phyloP scores from a whole-genome alignment of 2,888 invertebrate genomes.

The Galerucella nymphaeae region DNA sequence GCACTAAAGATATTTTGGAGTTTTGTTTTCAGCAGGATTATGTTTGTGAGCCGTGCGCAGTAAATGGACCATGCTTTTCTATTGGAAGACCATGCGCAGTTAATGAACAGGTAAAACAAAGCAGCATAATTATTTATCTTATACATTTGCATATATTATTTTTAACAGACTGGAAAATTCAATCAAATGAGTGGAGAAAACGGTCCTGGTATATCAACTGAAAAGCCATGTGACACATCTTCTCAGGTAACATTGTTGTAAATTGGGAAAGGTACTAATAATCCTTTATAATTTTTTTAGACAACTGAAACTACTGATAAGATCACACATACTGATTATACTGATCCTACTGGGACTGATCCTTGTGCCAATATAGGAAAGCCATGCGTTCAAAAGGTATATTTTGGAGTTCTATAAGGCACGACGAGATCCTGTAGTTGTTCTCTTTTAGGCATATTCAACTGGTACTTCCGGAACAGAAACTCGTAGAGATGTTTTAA shows the following conservation, averaged over 20 bases:
- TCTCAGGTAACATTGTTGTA: not conserved
- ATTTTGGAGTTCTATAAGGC: not conserved
- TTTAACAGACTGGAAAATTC: not conserved
- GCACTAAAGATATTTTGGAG: not conserved
- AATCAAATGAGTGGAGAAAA: not conserved
- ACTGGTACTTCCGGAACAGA: constrained; percentile 50
- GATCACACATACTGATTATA: not conserved
- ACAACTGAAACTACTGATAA: not conserved
- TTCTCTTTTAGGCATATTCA: too few relatives aligned
- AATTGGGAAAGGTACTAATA: not conserved
- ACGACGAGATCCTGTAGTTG: too few relatives aligned
- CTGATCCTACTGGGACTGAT: not conserved
- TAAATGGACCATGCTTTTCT: not conserved
- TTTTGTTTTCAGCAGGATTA: not conserved
- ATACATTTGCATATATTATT: not conserved
- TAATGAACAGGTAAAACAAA: not conserved
- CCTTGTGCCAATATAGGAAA: not conserved
- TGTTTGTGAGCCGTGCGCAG: not conserved
- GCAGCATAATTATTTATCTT: too few relatives aligned
- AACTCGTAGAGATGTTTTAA: constrained; percentile 50
- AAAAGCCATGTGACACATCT: not conserved
- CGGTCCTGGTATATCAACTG: not conserved
- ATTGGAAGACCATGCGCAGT: constrained; percentile 20
- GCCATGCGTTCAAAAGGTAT: constrained; percentile 32
- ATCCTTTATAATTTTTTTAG: not conserved